Conservation (phyloP, 2,888 invertebrate genomes). For the Leuctra nigra region DNA sequence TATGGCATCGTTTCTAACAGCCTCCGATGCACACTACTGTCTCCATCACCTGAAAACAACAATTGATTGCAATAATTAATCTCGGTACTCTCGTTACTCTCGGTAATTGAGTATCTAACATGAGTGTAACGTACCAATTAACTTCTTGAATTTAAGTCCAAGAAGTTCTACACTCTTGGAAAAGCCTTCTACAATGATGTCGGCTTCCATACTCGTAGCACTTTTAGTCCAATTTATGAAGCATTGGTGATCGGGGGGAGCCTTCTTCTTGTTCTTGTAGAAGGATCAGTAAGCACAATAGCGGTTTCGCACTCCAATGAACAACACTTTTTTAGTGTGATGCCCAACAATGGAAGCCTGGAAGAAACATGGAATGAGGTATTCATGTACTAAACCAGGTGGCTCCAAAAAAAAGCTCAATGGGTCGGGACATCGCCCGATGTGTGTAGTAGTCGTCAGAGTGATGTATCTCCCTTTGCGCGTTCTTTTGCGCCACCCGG, state of each 20-base stretch:
- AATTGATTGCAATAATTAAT: too few species aligned
- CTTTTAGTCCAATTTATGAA: conserved; percentile 3
- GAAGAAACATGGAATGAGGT: too few species aligned
- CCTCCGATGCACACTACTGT: conserved; percentile 7
- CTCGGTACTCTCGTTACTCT: too few species aligned
- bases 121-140: too few species aligned
- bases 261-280: background rate
- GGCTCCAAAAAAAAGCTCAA: too few species aligned
- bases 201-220: too few species aligned
- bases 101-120: too few species aligned
- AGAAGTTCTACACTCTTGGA: background rate
- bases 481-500: too few species aligned
- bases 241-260: background rate
- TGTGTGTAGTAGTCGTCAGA: too few species aligned
- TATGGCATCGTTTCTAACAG: conserved; percentile 8
- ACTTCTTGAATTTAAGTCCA: background rate
- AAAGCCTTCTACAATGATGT: conserved; percentile 2
- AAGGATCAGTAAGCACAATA: background rate
- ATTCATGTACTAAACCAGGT: too few species aligned
- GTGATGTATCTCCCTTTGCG: too few species aligned
- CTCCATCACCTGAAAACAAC: conserved; percentile 9
- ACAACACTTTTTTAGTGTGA: background rate
- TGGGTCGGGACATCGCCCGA: too few species aligned
- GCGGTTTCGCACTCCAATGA: conserved; percentile 4
- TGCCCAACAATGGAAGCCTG: conserved; percentile 6